Conservation (phyloP, 64 coral and sea anemone genomes). For the Trachythela sp. region DNA sequence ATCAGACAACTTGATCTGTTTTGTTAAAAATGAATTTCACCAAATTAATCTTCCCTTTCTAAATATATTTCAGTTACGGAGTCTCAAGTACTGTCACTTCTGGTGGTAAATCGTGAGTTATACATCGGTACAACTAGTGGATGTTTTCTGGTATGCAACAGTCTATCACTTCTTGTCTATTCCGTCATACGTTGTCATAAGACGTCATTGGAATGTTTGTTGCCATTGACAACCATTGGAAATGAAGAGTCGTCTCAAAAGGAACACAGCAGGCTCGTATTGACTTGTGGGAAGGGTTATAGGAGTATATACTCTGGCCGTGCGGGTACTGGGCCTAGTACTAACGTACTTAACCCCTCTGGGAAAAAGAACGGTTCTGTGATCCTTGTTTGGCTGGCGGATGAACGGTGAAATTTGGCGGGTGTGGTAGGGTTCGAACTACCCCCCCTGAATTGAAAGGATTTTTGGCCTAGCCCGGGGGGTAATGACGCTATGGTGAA, state of each 20-base stretch:
- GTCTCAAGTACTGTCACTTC: constrained; percentile 82
- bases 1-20: no score
- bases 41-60: no score
- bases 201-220: constrained; percentile 58
- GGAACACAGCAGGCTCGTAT: constrained; percentile 6
- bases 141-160: constrained; percentile 88
- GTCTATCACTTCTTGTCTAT: constrained; percentile 77
- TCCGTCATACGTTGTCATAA: constrained; percentile 87
- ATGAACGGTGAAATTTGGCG: background rate
- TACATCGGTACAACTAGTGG: constrained; percentile 91
- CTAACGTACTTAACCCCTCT: background rate
- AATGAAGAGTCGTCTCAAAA: background rate
- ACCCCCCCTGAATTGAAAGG: no score
- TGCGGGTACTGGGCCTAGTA: background rate
- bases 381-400: constrained; percentile 6
- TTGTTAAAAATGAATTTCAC: no score
- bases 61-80: constrained; percentile 52
- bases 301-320: background rate
- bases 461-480: no score
- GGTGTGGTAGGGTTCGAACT: no score
- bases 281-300: constrained; percentile 19
- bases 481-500: no score
- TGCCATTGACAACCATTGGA: constrained; percentile 77
- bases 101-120: constrained; percentile 79
- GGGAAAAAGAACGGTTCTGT: background rate